Conservation (phyloP, 1,140 invertebrate species). For the Hirudo medicinalis region DNA sequence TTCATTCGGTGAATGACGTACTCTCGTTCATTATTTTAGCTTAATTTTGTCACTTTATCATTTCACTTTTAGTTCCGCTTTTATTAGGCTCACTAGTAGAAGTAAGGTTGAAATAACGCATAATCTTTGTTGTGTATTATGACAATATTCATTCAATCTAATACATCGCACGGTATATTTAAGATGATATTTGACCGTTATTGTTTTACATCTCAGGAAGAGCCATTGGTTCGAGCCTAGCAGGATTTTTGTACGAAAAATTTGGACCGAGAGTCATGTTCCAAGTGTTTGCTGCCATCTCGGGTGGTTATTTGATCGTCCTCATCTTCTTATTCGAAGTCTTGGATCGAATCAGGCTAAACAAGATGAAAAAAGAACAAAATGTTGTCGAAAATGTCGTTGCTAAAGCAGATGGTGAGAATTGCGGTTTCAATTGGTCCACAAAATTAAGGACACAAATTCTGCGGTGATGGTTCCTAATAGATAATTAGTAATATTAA, state of each 20-base stretch:
- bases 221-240: slow-evolving; percentile 13
- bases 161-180: background rate
- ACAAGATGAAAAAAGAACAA: background rate
- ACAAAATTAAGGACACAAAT: too few relatives aligned
- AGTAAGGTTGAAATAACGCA: background rate
- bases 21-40: background rate
- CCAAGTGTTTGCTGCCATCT: slow-evolving; percentile 14
- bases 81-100: background rate
- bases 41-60: too few relatives aligned
- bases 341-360: background rate
- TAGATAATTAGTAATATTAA: too few relatives aligned
- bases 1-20: slow-evolving; percentile 29
- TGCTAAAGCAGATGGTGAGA: too few relatives aligned
- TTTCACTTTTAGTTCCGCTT: too few relatives aligned
- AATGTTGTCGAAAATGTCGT: background rate
- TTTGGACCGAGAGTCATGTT: slow-evolving; percentile 17
- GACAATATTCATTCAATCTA: background rate
- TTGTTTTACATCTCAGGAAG: slow-evolving; percentile 16
- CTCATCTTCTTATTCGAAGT: slow-evolving; percentile 8
- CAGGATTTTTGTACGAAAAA: slow-evolving; percentile 15
- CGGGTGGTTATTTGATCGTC: slow-evolving; percentile 6
- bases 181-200: background rate
- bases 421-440: too few relatives aligned
- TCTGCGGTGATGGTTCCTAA: too few relatives aligned
- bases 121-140: background rate